These are phyloP conservation scores for Leptinotarsa defecta DNA, from an alignment of 1,140 invertebrate genomes.

Conservation along the genomic window DNA sequence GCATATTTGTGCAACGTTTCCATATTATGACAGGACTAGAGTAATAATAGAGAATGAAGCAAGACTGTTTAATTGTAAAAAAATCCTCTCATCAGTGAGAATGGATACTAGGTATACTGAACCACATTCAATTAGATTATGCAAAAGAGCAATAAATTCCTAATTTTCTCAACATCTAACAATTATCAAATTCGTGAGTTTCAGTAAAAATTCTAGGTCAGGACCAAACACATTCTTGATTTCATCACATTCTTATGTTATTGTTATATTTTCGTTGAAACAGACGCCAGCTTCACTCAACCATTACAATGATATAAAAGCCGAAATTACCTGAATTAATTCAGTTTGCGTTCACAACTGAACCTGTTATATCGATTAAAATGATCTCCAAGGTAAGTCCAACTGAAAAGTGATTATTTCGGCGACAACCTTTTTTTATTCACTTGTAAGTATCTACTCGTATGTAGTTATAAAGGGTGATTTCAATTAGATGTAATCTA, in stretches of 20 bases:
- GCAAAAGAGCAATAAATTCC: not conserved
- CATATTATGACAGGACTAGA: too few species aligned
- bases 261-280: slow-evolving; percentile 9
- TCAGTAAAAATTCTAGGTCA: slow-evolving; percentile 22
- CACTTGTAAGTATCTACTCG: too few species aligned
- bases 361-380: not conserved
- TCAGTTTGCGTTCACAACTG: slow-evolving; percentile 13
- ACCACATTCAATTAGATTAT: not conserved
- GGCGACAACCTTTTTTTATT: not conserved
- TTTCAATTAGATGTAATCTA: too few species aligned
- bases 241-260: slow-evolving; percentile 13
- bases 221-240: not conserved
- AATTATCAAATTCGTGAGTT: not conserved
- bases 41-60: too few species aligned
- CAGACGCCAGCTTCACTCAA: slow-evolving; percentile 7
- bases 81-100: not conserved
- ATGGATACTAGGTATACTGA: not conserved
- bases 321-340: slow-evolving; percentile 4
- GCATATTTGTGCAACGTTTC: too few species aligned
- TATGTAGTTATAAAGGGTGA: not conserved
- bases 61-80: not conserved
- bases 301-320: slow-evolving; percentile 15
- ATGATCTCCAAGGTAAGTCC: slow-evolving; percentile 9
- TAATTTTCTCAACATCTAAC: not conserved
- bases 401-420: not conserved